Conservation (phyloP, 2,888 invertebrate genomes). For the Cephus pygmeus region DNA sequence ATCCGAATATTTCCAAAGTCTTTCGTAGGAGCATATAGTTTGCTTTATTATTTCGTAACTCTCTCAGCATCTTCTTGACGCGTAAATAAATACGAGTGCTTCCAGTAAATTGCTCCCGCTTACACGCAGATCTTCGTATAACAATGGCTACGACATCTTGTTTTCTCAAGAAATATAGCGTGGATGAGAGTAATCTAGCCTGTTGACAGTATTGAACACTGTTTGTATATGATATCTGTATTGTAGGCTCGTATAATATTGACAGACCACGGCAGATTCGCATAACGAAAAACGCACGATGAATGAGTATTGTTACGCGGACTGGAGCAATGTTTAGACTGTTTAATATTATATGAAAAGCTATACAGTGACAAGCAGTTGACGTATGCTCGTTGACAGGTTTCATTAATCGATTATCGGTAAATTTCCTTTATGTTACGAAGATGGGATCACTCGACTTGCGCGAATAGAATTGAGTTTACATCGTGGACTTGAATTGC, state of each 20-base stretch:
- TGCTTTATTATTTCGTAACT: neutral
- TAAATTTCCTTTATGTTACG: neutral
- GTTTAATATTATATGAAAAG: neutral
- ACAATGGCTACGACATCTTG: neutral
- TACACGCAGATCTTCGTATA: neutral
- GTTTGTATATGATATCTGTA: neutral
- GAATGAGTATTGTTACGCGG: neutral
- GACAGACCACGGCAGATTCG: neutral
- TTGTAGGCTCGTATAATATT: neutral
- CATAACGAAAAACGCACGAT: neutral
- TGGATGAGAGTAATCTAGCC: neutral
- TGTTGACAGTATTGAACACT: neutral
- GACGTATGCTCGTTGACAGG: neutral
- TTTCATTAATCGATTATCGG: neutral
- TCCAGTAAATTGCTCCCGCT: neutral
- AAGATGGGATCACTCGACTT: neutral
- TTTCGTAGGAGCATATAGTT: neutral
- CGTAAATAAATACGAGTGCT: neutral
- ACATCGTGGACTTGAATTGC: neutral
- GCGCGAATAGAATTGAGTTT: neutral
- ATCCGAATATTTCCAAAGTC: neutral
- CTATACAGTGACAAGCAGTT: neutral
- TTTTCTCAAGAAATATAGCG: neutral
- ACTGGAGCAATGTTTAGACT: neutral
- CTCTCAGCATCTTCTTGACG: neutral